Evolutionary conservation across 2,888 invertebrate species (phyloP).

Genomic region (Xestia ashworthii): DNA sequence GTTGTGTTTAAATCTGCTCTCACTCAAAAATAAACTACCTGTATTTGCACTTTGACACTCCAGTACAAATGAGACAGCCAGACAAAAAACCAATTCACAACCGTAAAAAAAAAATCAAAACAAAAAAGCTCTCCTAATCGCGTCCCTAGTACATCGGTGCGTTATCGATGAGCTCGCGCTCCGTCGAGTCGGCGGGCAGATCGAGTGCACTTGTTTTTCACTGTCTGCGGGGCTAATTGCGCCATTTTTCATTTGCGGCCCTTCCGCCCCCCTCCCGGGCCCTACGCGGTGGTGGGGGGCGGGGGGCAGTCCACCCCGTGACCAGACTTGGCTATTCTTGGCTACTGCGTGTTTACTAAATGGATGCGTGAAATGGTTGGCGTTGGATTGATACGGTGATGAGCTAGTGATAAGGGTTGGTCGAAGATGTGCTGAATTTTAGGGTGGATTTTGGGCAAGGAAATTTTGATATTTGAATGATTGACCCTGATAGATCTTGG

Average conservation of each 20-base stretch:
- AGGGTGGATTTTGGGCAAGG: background rate
- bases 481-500: background rate
- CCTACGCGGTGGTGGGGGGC: constrained; percentile 56
- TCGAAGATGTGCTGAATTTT: background rate
- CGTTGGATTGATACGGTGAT: constrained; percentile 48
- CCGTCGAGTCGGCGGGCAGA: constrained; percentile 79
- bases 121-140: constrained; percentile 57
- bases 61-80: background rate
- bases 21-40: background rate
- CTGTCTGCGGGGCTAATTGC: constrained; percentile 90
- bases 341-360: constrained; percentile 76
- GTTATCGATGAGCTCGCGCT: constrained; percentile 79
- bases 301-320: constrained; percentile 65
- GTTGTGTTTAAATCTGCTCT: background rate
- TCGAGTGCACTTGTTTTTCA: constrained; percentile 90
- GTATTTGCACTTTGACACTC: background rate
- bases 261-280: constrained; percentile 70
- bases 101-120: constrained; percentile 22
- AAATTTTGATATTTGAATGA: background rate
- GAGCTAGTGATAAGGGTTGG: constrained; percentile 32
- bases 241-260: constrained; percentile 88
- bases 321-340: constrained; percentile 74
- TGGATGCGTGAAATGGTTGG: constrained; percentile 70
- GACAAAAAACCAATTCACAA: constrained; percentile 4
- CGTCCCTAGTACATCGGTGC: constrained; percentile 71